Evolutionary conservation across 2,888 invertebrate species (phyloP), one percentile per base, ranked within the genome.

Genomic region (Drosophila infuscata): DNA sequence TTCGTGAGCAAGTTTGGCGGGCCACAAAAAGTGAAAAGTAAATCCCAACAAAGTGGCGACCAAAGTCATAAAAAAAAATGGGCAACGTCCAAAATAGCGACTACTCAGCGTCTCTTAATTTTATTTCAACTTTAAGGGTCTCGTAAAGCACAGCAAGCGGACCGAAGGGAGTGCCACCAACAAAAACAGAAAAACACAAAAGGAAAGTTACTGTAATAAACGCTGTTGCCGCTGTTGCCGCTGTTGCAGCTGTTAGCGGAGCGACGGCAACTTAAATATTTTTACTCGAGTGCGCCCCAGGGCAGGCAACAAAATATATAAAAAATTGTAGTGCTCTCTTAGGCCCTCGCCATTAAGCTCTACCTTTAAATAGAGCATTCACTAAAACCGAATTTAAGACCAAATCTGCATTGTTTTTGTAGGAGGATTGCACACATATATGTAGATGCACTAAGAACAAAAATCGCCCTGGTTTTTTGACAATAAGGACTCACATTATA

Each of bases 21-120:
- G 70, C 70, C 64, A 62, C 68, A 71, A 71, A 74, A 67, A 75
- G 41, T 63, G 32, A 54, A 35, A 70, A 71, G 52, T 67, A 74
- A 70, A 77, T 79, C 76, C 76, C 63, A 41, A 79, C 84, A 82
- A 84, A 86, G 79, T 86, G 54, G 62, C 70, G 35, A 56, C 53
- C 46, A 71, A 83, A 68, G 59, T 62, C 64, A 66, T 81, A 71
- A 76, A 82, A 25, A 25, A 84, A 86, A 81, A 79, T 80, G 78
- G 70, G 74, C 76, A 81, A 71, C 69, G 81, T 75, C 71, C 71
- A 52, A 79, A 83, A 83, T 80, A 73, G 79, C 75, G 81, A 83
- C 84, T 84, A 84, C 87, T 87, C 85, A 87, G 88, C 85, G 74
- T 60, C 79, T 75, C 75, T 83, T 83, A 79, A 85, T 85, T 86